Evolutionary conservation across 2,888 invertebrate species (phyloP), one percentile per base, ranked within the genome.

Genomic region (Philopedon plagiatum): DNA sequence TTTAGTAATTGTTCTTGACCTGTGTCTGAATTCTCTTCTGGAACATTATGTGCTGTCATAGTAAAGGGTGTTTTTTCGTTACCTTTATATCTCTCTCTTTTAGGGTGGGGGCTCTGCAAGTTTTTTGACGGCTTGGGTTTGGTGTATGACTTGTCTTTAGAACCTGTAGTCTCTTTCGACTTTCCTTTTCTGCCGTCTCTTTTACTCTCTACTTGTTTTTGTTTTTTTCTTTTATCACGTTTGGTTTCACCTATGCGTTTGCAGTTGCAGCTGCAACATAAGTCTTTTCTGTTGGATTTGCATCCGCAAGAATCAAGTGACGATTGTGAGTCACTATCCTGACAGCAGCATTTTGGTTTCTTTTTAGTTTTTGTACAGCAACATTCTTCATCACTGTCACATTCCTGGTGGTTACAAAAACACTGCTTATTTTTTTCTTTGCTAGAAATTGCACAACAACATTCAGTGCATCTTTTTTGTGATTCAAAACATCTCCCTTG

Each of bases 121-220:
- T 73, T 73, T 73, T 73, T 73, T 73, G 69, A 69, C 64, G 39
- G 58, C 68, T 63, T 60, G 23, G 18, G 15, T 39, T 58, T 39
- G 15, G 8, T 39, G 3, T 58, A 1, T 5, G 15, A 3, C 41
- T 58, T 58, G 26, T 41, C 58, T 41, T 41, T 58, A 41, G 41
- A 57, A 7, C 19, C 13, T 34, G 2, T 13, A 7, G 29, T 0
- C 15, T 15, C 32, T 18, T 54, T 32, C 11, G 19, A 15, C n/a
- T 58, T 58, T 11, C 15, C 34, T 26, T 19, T 19, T 39, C 18
- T 21, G 46, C 11, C 9, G 0, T 37, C 21, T 51, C 29, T 58
- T 39, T 46, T 13, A 2, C 44, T 57, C 21, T 15, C 15, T 18
- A 21, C 63, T 1, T 8, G 7, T 44, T 63, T 56, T 69, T 39